These are phyloP conservation scores for Heterotilapia buettikoferi DNA, from an alignment of 2,113 vertebrate genomes.

Conservation along the genomic window DNA sequence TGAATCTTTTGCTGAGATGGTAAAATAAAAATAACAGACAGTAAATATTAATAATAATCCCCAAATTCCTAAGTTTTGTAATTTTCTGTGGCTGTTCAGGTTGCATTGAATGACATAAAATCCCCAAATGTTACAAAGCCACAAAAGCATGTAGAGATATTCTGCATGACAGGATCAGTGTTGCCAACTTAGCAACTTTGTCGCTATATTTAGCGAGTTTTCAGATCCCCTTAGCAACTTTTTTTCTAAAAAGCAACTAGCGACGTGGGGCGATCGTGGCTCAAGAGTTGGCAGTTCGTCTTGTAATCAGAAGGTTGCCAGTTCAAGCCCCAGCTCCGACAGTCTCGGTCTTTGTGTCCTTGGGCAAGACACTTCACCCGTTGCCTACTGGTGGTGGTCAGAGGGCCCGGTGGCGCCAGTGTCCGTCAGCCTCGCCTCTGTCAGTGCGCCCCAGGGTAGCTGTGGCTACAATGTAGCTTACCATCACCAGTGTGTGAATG, in stretches of 20 bases:
- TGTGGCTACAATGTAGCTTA: neutral
- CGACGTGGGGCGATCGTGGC: fast-evolving
- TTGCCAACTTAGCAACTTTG: neutral
- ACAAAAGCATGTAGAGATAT: neutral
- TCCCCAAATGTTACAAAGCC: neutral
- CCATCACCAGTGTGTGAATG: neutral
- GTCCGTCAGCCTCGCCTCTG: neutral
- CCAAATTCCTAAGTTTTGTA: neutral
- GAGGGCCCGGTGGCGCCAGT: neutral
- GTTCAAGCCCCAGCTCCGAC: fast-evolving
- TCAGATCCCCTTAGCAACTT: fast-evolving
- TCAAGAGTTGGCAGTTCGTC: neutral
- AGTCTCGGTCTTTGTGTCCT: fast-evolving
- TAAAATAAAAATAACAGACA: neutral
- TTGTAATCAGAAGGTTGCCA: fast-evolving
- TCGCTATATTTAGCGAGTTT: neutral
- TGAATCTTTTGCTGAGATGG: neutral
- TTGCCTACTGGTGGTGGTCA: neutral
- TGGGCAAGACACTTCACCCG: fast-evolving
- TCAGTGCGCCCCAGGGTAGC: fast-evolving
- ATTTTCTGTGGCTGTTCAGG: neutral
- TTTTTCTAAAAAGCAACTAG: fast-evolving
- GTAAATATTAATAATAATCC: neutral
- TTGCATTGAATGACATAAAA: neutral
- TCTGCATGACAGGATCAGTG: neutral